phyloP scores from a whole-genome alignment of 1,140 invertebrate species.

The Diabrotica undecimpunctata region DNA sequence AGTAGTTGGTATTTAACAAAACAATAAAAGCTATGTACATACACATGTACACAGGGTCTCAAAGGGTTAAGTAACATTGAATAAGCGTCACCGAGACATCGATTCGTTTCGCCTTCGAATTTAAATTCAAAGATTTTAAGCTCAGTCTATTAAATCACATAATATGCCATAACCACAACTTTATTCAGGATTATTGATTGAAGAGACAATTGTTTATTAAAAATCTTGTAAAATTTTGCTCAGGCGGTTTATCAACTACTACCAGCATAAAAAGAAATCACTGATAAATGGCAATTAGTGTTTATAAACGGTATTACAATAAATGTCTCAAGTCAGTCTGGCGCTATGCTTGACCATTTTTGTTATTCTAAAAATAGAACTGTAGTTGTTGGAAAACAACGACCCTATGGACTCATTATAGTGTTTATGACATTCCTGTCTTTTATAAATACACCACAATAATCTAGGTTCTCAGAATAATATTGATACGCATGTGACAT shows the following conservation, averaged over 20 bases:
- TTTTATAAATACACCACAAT: constrained; percentile 12
- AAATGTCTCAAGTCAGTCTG: constrained; percentile 16
- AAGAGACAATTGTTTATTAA: no score
- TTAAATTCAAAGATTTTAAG: no score
- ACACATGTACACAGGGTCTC: no score
- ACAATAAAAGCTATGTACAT: no score
- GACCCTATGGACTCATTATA: constrained; percentile 18
- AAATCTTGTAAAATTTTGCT: no score
- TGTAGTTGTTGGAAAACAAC: constrained; percentile 13
- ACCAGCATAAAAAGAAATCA: not conserved
- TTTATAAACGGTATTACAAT: constrained; percentile 7
- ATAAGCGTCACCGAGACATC: no score
- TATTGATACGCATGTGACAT: constrained; percentile 6
- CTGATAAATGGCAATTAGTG: not conserved
- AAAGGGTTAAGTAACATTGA: no score
- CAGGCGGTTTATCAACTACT: not conserved
- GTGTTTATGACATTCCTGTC: constrained; percentile 17
- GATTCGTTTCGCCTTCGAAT: no score
- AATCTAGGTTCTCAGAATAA: constrained; percentile 15
- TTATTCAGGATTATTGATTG: no score
- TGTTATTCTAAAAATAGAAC: constrained; percentile 12
- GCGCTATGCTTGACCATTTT: constrained; percentile 14
- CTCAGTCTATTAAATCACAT: no score
- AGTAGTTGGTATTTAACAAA: no score
- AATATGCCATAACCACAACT: no score